phyloP scores from a whole-genome alignment of 2,888 invertebrate genomes.

The Halictus ligatus region DNA sequence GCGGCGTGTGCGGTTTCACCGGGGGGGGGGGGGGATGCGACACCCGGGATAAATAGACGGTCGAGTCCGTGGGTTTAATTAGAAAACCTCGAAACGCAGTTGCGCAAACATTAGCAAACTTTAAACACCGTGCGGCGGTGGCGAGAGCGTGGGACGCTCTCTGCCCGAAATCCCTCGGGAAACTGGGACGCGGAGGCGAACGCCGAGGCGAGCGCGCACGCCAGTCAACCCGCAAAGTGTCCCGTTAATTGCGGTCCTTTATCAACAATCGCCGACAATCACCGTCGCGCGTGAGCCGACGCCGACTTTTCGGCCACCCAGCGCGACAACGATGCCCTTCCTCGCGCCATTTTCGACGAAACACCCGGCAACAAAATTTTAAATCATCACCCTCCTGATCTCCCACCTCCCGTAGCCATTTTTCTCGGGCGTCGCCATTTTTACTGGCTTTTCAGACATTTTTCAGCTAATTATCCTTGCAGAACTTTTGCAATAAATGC shows the following conservation, averaged over 20 bases:
- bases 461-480: too few relatives aligned
- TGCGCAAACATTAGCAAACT: constrained; percentile 23
- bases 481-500: too few relatives aligned
- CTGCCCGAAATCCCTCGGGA: constrained; percentile 3
- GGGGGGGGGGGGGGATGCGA: not conserved
- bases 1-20: not conserved
- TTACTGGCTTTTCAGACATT: too few relatives aligned
- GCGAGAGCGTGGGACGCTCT: not conserved
- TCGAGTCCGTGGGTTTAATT: constrained; percentile 4
- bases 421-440: too few relatives aligned
- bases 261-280: constrained; percentile 43
- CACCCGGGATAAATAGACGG: not conserved
- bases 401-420: too few relatives aligned
- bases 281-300: not conserved
- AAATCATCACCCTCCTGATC: not conserved
- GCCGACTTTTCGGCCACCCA: constrained; percentile 17
- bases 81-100: constrained; percentile 10
- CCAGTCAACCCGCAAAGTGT: constrained; percentile 42
- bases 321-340: not conserved
- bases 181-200: not conserved
- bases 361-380: rapidly evolving
- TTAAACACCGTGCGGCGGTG: not conserved
- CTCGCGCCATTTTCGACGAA: not conserved
- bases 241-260: constrained; percentile 51
- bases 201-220: not conserved